Conservation (phyloP, 1,140 invertebrate genomes). For the Euura lappo region DNA sequence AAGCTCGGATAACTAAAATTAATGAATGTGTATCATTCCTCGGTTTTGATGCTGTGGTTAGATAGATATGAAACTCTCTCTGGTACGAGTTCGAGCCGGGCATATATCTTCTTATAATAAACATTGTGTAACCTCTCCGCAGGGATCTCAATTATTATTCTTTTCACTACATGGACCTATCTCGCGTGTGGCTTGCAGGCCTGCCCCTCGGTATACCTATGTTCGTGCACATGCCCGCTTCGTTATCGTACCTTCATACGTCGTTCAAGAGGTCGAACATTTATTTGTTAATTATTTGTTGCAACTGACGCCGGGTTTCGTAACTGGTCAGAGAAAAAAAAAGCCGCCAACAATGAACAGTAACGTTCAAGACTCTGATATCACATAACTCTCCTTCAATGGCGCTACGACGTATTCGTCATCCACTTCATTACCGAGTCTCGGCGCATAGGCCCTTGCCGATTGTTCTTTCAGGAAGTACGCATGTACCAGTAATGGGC, state of each 20-base stretch:
- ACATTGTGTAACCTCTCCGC: not conserved
- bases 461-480: slow-evolving; percentile 3
- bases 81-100: not conserved
- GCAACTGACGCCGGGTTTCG: not conserved
- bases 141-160: slow-evolving; percentile 6
- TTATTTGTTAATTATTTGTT: slow-evolving; percentile 4
- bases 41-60: not conserved
- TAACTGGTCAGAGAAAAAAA: too few relatives aligned
- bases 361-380: too few relatives aligned
- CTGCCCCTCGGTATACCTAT: too few relatives aligned
- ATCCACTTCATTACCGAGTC: not conserved
- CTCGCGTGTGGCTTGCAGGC: too few relatives aligned
- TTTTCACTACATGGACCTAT: not conserved
- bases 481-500: not conserved
- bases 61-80: not conserved
- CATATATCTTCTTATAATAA: not conserved
- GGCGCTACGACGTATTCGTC: too few relatives aligned
- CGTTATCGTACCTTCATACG: too few relatives aligned
- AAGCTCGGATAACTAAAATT: slow-evolving; percentile 3
- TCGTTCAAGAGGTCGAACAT: not conserved
- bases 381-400: too few relatives aligned
- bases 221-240: too few relatives aligned
- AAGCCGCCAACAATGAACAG: too few relatives aligned
- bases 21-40: not conserved
- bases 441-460: not conserved